Evolutionary conservation across 2,888 invertebrate genomes (phyloP).

Genomic region (Orchestes rusci): DNA sequence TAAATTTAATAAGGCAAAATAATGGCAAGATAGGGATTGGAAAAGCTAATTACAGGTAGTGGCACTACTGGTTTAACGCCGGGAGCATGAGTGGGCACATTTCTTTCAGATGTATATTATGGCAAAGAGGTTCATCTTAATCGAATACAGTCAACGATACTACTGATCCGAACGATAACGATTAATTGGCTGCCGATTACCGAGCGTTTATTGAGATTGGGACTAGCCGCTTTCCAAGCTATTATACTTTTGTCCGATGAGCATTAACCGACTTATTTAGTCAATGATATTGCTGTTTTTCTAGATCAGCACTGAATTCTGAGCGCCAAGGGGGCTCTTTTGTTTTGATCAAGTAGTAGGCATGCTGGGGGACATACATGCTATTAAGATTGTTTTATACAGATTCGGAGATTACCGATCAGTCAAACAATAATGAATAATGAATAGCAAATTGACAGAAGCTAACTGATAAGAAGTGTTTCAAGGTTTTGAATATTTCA

Average conservation of each 20-base stretch:
- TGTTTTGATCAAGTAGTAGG: conserved; percentile 18
- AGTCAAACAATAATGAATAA: no score
- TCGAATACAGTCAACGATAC: conserved; percentile 39
- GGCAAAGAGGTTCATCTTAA: conserved; percentile 43
- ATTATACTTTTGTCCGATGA: conserved; percentile 37
- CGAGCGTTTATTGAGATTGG: conserved; percentile 40
- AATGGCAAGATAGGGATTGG: conserved; percentile 24
- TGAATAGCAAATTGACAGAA: no score
- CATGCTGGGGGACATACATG: no score
- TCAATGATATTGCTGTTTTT: conserved; percentile 34
- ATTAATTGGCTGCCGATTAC: conserved; percentile 42
- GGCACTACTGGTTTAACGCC: conserved; percentile 40
- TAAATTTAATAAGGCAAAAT: conserved; percentile 26
- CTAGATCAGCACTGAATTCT: conserved; percentile 13
- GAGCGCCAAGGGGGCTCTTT: conserved; percentile 16
- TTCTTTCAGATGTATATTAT: conserved; percentile 33
- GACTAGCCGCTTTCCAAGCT: conserved; percentile 31
- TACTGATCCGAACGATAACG: conserved; percentile 37
- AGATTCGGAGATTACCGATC: no score
- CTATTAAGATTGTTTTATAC: no score
- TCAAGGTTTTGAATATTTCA: no score
- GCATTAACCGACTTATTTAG: conserved; percentile 37
- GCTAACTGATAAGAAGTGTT: no score
- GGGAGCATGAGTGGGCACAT: conserved; percentile 39
- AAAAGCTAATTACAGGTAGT: conserved; percentile 34